A percentile compares a stretch with the other conserved stretches of the same genome.
Conservation (phyloP, 2,888 invertebrate genomes). For the Pharmacophagus antenor region DNA sequence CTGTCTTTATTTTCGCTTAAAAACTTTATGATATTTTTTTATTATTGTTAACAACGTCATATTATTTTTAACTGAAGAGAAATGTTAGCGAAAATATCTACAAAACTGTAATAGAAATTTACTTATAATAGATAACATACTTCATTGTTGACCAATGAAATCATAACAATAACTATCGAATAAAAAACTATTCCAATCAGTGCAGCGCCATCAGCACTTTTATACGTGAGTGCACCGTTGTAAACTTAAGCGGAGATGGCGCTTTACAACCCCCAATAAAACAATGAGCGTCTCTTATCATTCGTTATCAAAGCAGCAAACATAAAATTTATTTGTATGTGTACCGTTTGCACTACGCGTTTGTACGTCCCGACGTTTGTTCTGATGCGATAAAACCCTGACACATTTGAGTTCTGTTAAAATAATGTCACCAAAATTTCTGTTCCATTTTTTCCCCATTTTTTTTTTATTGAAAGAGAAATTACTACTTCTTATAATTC, state of each 20-base stretch:
- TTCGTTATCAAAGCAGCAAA: slow-evolving; percentile 69
- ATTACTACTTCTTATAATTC: background rate
- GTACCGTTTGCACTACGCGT: slow-evolving; percentile 60
- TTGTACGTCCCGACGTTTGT: slow-evolving; percentile 71
- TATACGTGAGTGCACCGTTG: slow-evolving; percentile 44
- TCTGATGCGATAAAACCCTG: slow-evolving; percentile 56
- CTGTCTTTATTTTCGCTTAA: background rate
- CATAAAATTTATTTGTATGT: slow-evolving; percentile 71
- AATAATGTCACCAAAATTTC: slow-evolving; percentile 10
- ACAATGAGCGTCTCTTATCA: slow-evolving; percentile 74
- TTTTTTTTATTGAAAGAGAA: background rate
- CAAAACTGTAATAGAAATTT: too few species aligned
- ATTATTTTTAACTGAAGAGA: background rate
- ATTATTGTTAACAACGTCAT: background rate
- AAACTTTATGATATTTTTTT: background rate
- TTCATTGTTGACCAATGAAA: background rate
- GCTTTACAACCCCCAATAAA: slow-evolving; percentile 73
- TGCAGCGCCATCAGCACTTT: slow-evolving; percentile 42
- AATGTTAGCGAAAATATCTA: too few species aligned
- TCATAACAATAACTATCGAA: background rate
- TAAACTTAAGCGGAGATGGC: slow-evolving; percentile 42
- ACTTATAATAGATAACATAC: too few species aligned
- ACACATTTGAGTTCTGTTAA: slow-evolving; percentile 26
- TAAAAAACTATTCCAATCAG: slow-evolving; percentile 30
- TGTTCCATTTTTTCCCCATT: slow-evolving; percentile 7